phyloP scores from a whole-genome alignment of 2,888 invertebrate genomes.

The Peribatodes rhomboidaria region DNA sequence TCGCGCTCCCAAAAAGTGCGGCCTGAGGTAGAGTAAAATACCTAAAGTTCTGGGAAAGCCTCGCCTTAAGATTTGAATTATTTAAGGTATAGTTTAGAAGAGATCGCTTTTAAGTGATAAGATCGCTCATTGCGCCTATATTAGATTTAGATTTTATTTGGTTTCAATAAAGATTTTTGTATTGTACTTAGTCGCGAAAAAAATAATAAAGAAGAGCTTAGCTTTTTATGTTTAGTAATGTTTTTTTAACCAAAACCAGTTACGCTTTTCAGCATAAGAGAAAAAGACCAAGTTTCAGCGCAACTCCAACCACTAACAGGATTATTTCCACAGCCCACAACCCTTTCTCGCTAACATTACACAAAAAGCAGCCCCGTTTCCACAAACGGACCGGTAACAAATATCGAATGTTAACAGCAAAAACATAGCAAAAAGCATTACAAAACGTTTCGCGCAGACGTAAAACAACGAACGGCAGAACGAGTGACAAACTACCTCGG shows the following conservation, averaged over 20 bases:
- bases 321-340: conserved; percentile 49
- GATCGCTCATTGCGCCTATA: no score
- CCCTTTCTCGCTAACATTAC: conserved; percentile 17
- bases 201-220: no score
- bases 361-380: conserved; percentile 28
- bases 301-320: conserved; percentile 10
- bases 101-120: no score
- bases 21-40: no score
- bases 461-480: conserved; percentile 59
- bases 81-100: no score
- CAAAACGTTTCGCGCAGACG: conserved; percentile 57
- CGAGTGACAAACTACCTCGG: conserved; percentile 67
- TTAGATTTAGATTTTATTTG: no score
- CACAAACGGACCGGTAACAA: conserved; percentile 39
- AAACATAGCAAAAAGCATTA: conserved; percentile 58
- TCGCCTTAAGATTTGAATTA: no score
- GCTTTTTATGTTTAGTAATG: no score
- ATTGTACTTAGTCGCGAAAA: no score
- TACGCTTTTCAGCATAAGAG: neutral
- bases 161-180: no score
- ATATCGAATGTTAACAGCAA: conserved; percentile 58
- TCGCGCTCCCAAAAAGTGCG: no score
- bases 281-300: conserved; percentile 5
- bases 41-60: no score
- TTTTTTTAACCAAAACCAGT: neutral